Evolutionary conservation across 2,113 vertebrate species (phyloP).

Genomic region (Brachyhypopomus occidentalis): DNA sequence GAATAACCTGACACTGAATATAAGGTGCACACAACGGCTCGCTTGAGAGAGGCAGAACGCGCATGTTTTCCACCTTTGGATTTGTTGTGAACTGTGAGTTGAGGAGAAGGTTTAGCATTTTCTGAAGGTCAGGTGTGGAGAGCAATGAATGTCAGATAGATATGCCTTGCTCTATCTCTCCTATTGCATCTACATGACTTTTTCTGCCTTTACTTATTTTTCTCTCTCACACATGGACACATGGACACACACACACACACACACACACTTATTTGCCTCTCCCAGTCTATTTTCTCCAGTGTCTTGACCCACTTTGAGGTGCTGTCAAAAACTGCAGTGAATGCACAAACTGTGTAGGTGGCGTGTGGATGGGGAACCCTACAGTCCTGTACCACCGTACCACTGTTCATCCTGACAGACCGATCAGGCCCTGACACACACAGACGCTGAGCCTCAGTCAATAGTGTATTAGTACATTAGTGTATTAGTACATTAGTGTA

Average conservation of each 20-base stretch:
- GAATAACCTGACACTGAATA: not conserved
- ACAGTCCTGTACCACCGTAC: not conserved
- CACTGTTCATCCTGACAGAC: not conserved
- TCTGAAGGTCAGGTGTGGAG: too few relatives aligned
- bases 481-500: not conserved
- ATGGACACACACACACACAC: slow-evolving; percentile 20
- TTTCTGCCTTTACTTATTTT: too few relatives aligned
- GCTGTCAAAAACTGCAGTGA: slow-evolving; percentile 46
- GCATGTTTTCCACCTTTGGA: slow-evolving; percentile 2
- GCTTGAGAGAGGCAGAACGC: not conserved
- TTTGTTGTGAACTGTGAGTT: not conserved
- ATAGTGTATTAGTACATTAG: not conserved
- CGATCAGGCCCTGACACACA: not conserved
- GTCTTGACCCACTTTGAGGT: slow-evolving; percentile 57
- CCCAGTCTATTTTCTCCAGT: slow-evolving; percentile 30
- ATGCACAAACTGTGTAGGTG: not conserved
- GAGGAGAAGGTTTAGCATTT: too few relatives aligned
- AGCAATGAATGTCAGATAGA: too few relatives aligned
- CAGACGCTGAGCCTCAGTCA: not conserved
- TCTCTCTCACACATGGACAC: slow-evolving; percentile 8
- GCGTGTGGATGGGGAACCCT: slow-evolving; percentile 18
- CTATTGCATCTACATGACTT: too few relatives aligned
- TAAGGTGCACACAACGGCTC: not conserved
- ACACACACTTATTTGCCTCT: not conserved
- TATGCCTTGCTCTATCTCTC: too few relatives aligned